A percentile compares a stretch with the other conserved stretches of the same genome.
Evolutionary conservation across 2,888 invertebrate species (phyloP).

Genomic region (Meteorus colon): DNA sequence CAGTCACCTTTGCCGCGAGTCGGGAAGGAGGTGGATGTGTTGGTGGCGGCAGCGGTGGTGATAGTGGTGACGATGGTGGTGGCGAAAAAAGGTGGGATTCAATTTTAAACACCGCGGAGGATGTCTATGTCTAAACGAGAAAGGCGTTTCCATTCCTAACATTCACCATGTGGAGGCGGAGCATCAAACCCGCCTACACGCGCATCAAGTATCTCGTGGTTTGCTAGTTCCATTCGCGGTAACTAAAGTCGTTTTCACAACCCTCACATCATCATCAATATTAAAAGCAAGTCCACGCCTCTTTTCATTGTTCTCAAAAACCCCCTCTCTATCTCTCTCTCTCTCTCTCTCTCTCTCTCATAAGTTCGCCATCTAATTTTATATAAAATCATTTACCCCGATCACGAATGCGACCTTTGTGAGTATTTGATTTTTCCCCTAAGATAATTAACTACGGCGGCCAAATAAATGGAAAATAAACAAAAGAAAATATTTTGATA

Average conservation of each 20-base stretch:
- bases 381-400: slow-evolving; percentile 52
- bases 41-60: slow-evolving; percentile 41
- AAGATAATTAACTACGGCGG: slow-evolving; percentile 60
- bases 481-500: slow-evolving; percentile 3
- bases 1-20: slow-evolving; percentile 62
- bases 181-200: slow-evolving; percentile 31
- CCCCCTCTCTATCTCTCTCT: not conserved
- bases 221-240: slow-evolving; percentile 1
- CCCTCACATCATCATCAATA: slow-evolving; percentile 5
- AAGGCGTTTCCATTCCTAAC: slow-evolving; percentile 33
- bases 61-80: slow-evolving; percentile 23
- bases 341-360: not conserved
- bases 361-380: slow-evolving; percentile 49
- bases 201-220: slow-evolving; percentile 7
- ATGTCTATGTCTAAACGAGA: slow-evolving; percentile 11
- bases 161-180: slow-evolving; percentile 32
- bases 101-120: not conserved
- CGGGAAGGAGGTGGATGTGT: slow-evolving; percentile 38
- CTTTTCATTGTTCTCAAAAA: not conserved
- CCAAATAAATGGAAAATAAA: slow-evolving; percentile 23
- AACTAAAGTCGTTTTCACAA: not conserved
- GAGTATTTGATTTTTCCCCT: slow-evolving; percentile 61
- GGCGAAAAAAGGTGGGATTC: slow-evolving; percentile 7
- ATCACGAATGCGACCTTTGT: slow-evolving; percentile 45
- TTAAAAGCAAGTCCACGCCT: slow-evolving; percentile 13